A percentile compares a stretch with the other conserved stretches of the same genome.
Evolutionary conservation across 2,888 invertebrate genomes (phyloP).

Genomic region (Penaeus monodon): DNA sequence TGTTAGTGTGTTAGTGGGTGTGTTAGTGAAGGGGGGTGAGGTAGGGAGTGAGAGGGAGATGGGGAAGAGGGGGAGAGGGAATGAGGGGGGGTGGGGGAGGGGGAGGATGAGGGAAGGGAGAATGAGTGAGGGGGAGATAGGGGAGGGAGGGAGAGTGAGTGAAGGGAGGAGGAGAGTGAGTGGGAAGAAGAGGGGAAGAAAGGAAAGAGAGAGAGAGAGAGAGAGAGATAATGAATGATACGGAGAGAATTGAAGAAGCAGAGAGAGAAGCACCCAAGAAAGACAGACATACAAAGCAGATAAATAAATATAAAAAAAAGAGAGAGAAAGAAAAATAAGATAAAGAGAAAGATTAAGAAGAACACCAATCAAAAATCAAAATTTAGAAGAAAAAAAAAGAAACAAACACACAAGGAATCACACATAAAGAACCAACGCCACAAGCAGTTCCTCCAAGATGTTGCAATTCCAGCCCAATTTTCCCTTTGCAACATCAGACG

Average conservation of each 20-base stretch:
- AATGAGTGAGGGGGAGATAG: not conserved
- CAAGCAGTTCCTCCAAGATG: too few relatives aligned
- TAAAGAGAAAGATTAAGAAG: not conserved
- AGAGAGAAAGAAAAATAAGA: not conserved
- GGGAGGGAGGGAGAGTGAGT: not conserved
- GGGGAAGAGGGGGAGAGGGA: not conserved
- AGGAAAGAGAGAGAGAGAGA: not conserved
- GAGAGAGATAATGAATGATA: not conserved
- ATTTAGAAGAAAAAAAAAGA: too few relatives aligned
- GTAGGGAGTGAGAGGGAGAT: not conserved
- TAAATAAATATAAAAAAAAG: not conserved
- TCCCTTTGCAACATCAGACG: too few relatives aligned
- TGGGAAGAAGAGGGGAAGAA: slow-evolving; percentile 3
- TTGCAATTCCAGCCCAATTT: too few relatives aligned
- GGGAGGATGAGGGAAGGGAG: slow-evolving; percentile 22
- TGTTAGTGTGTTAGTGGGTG: not conserved
- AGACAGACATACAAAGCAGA: not conserved
- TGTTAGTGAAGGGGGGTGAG: not conserved
- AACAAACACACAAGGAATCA: too few relatives aligned
- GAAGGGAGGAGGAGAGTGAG: slow-evolving; percentile 12
- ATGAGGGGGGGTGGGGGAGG: not conserved
- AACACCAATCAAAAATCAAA: too few relatives aligned
- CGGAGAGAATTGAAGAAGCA: not conserved
- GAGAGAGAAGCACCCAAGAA: not conserved
- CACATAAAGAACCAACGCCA: too few relatives aligned